Base-by-base conservation (phyloP, 1,140 invertebrate species). In the Drosophila dunni region DNA sequence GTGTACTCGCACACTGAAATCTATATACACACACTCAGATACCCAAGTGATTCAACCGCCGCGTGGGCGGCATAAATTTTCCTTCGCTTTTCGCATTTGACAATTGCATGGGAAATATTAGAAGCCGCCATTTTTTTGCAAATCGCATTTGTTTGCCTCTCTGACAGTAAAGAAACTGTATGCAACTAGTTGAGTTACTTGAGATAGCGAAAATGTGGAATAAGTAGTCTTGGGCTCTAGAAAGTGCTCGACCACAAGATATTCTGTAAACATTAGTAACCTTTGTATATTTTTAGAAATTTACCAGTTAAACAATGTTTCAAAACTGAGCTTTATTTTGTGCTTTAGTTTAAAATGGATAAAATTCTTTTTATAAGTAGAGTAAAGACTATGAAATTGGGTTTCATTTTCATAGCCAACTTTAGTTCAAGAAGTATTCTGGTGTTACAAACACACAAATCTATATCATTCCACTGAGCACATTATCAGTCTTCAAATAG, bases 61-160 rank as follows among this genome's bases (percentile, higher is more conserved):
- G 68, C 33, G 62, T 44, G 61, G 72, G 40, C 10, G 65, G 81
- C 78, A 85, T 85, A 85, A 75, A 85, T 85, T 85, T 81, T 71
- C 58, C 48, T 58, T 75, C 50, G 65, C 57, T 34, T 54, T 57
- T 77, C 77, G 65, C 81, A 78, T 85, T 78, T 84, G 78, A 79
- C 81, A 78, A 85, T 85, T 85, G 81, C 62, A 65, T 63, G 72
- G 67, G 67, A 75, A 75, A 75, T 75, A 75, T 75, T 70, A 64
- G 57, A 67, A 64, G n/a, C 38, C 54, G 33, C 44, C 67, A 58
- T 64, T 60, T 64, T 60, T 42, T 68, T 68, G 64, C 64, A 56
- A 53, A 56, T 66, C 62, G 56, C 65, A 46, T 74, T 63, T 79
- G 72, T 79, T 83, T 83, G 80, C 76, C 81, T 20, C 11, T 7